These are phyloP conservation scores for Tridacna crocea DNA, from an alignment of 2,888 invertebrate species.

Conservation along the genomic window DNA sequence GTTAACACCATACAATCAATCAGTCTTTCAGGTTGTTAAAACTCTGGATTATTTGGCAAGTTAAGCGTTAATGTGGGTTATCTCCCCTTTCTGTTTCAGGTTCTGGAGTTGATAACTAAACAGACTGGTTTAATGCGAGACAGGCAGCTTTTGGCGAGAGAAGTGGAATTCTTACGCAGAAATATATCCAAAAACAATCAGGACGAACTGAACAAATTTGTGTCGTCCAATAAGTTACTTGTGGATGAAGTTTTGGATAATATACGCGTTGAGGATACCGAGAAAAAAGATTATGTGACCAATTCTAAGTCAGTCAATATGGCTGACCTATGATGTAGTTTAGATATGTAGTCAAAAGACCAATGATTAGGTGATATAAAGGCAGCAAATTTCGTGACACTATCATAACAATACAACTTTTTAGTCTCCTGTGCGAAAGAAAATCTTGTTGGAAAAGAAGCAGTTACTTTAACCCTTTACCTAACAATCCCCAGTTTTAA, in stretches of 20 bases:
- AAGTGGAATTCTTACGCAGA: slow-evolving; percentile 81
- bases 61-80: too few species aligned
- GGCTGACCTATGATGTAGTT: neutral
- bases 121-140: slow-evolving; percentile 78
- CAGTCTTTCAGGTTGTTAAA: neutral
- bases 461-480: too few species aligned
- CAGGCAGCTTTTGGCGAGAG: slow-evolving; percentile 78
- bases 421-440: too few species aligned
- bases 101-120: slow-evolving; percentile 78
- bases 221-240: slow-evolving; percentile 72
- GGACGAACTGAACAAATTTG: slow-evolving; percentile 69
- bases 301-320: slow-evolving; percentile 33
- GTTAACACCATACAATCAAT: too few species aligned
- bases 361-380: too few species aligned
- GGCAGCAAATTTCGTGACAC: too few species aligned
- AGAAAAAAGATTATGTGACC: slow-evolving; percentile 60
- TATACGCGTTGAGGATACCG: slow-evolving; percentile 70
- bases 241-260: slow-evolving; percentile 77
- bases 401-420: too few species aligned
- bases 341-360: too few species aligned
- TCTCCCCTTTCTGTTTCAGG: slow-evolving; percentile 58
- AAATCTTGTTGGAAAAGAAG: too few species aligned
- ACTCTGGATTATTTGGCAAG: neutral
- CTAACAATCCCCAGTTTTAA: too few species aligned
- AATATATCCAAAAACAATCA: slow-evolving; percentile 72